Evolutionary conservation across 2,888 invertebrate species (phyloP), one percentile per base, ranked within the genome.

Genomic region (Hemithea aestivaria): DNA sequence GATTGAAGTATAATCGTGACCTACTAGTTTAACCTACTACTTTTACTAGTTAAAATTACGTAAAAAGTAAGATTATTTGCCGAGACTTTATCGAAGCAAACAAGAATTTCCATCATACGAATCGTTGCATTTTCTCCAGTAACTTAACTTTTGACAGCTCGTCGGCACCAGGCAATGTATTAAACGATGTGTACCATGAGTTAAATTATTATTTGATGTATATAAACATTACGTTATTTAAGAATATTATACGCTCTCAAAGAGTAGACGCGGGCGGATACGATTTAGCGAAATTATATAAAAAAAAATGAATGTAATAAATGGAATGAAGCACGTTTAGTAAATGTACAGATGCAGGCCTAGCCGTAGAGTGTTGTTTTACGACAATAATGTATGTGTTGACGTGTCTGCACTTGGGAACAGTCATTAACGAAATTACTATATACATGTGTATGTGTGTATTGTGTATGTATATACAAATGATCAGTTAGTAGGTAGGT

Each of bases 141-240:
- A n/a, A n/a, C n/a, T n/a, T n/a, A n/a, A n/a, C n/a, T n/a, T n/a
- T n/a, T n/a, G n/a, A n/a, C n/a, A n/a, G n/a, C n/a, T n/a, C n/a
- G n/a, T n/a, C n/a, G n/a, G n/a, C n/a, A n/a, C n/a, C 5, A 43
- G 37, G 48, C 43, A 34, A 43, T 41, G 49, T 44, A 40, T 44
- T 41, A 41, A 38, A 40, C n/a, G n/a, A n/a, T 34, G 24, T 48
- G 28, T 44, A 40, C n/a, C 73, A 74, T 79, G 76, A 69, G 75
- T 74, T 79, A 69, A 74, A 77, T 77, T 80, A 80, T 80, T 69
- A 78, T 78, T 83, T 73, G 65, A 67, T 83, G 83, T 84, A 81
- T 75, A 84, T 84, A 82, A 58, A 56, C 56, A 54, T 66, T 73
- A 70, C 35, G 75, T 77, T 36, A 76, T 77, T 76, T 80, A 80